A percentile compares a stretch with the other conserved stretches of the same genome.
Conservation (phyloP, 2,797 vertebrate species). For the Artibeus jamaicensis region DNA sequence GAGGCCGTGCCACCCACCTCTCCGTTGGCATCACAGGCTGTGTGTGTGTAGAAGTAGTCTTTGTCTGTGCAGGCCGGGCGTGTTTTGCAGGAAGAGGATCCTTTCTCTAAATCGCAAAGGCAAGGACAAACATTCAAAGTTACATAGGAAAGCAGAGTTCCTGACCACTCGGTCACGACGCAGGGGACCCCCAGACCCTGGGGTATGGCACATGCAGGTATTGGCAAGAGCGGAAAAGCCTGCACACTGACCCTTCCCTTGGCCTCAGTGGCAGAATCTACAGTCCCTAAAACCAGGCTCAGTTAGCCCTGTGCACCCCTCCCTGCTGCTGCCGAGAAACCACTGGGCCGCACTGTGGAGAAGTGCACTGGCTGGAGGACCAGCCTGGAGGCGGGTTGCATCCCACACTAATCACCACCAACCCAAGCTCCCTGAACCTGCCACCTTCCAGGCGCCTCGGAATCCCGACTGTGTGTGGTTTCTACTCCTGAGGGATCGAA, state of each 20-base stretch:
- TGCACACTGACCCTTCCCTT: background rate
- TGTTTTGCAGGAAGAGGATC: conserved; percentile 88
- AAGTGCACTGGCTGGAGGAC: background rate
- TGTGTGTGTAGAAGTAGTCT: conserved; percentile 97
- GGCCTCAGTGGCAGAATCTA: background rate
- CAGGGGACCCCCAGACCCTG: background rate
- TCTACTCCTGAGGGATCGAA: background rate
- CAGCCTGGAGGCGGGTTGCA: too few species aligned
- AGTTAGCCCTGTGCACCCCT: background rate
- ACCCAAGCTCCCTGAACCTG: background rate
- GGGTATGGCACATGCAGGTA: too few species aligned
- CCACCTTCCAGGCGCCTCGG: background rate
- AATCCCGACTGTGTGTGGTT: background rate
- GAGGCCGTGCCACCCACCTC: conserved; percentile 83
- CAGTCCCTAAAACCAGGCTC: background rate
- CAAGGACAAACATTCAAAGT: conserved; percentile 37
- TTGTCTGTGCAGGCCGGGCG: conserved; percentile 90
- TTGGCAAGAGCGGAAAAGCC: background rate
- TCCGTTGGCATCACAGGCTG: conserved; percentile 88
- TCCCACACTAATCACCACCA: background rate
- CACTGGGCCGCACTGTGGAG: too few species aligned
- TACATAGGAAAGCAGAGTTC: background rate
- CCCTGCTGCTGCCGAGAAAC: background rate
- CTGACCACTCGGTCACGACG: background rate
- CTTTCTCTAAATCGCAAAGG: conserved; percentile 83